phyloP scores from a whole-genome alignment of 2,113 vertebrate genomes.

The Sebastes fasciatus region DNA sequence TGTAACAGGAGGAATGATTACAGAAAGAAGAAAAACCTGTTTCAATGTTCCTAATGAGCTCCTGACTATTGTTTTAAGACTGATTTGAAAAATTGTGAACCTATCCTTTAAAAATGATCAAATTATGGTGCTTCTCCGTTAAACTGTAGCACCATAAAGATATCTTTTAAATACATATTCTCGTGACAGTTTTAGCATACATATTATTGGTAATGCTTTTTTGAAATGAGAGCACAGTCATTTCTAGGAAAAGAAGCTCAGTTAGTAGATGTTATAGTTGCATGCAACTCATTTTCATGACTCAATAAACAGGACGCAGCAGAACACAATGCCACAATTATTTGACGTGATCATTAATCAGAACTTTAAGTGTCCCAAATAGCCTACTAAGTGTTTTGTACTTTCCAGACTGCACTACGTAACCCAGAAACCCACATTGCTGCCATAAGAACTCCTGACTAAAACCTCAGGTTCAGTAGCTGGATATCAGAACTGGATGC shows the following conservation, averaged over 20 bases:
- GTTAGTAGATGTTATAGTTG: neutral
- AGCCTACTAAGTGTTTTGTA: conserved; percentile 25
- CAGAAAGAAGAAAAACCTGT: neutral
- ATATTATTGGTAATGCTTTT: neutral
- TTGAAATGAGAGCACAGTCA: neutral
- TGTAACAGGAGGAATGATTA: neutral
- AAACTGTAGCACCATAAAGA: neutral
- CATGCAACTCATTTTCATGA: conserved; percentile 12
- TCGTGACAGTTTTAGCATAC: neutral
- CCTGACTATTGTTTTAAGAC: neutral
- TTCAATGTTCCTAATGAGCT: neutral
- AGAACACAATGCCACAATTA: conserved; percentile 16
- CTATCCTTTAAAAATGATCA: neutral
- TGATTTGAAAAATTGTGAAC: neutral
- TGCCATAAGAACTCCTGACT: neutral
- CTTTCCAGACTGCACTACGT: conserved; percentile 12
- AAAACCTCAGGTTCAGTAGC: neutral
- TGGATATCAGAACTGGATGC: no score
- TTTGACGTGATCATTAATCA: conserved; percentile 42
- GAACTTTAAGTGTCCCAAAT: conserved; percentile 26
- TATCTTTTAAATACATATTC: neutral
- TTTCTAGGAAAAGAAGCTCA: neutral
- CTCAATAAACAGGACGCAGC: conserved; percentile 19
- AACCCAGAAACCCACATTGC: conserved; percentile 58
- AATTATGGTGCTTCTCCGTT: neutral